Evolutionary conservation across 2,113 vertebrate species (phyloP).

Genomic region (Cnemophilus loriae): DNA sequence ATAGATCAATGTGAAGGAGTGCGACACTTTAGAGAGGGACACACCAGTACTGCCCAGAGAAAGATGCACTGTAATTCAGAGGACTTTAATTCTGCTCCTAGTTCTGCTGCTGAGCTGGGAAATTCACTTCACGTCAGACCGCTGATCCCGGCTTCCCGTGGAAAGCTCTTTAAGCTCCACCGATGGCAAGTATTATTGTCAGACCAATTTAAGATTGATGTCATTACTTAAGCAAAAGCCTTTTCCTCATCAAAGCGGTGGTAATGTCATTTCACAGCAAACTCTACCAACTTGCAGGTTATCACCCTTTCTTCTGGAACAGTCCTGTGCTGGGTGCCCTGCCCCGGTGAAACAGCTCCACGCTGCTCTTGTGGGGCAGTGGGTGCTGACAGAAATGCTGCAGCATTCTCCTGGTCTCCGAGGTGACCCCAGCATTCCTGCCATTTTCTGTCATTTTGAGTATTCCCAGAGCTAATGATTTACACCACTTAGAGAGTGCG

Average conservation of each 20-base stretch:
- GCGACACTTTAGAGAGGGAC: background rate
- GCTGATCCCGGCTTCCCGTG: background rate
- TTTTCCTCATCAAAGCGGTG: background rate
- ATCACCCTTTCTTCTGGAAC: background rate
- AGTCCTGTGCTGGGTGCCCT: rapidly evolving
- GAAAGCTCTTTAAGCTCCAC: background rate
- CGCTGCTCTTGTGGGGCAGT: rapidly evolving
- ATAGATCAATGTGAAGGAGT: background rate
- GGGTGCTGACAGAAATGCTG: background rate
- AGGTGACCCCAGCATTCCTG: background rate
- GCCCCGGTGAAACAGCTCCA: rapidly evolving
- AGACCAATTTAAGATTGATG: background rate
- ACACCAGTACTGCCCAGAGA: background rate
- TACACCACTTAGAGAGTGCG: rapidly evolving
- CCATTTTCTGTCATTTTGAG: background rate
- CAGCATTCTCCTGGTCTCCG: background rate
- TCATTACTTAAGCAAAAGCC: background rate
- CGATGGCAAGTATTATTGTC: background rate
- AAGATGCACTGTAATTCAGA: background rate
- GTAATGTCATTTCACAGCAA: background rate
- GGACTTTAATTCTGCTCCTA: background rate
- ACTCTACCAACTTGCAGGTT: rapidly evolving
- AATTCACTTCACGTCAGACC: background rate
- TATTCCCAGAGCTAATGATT: background rate
- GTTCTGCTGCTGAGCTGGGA: background rate